Base-by-base conservation (phyloP, 2,113 vertebrate species). In the Microtus pennsylvanicus region DNA sequence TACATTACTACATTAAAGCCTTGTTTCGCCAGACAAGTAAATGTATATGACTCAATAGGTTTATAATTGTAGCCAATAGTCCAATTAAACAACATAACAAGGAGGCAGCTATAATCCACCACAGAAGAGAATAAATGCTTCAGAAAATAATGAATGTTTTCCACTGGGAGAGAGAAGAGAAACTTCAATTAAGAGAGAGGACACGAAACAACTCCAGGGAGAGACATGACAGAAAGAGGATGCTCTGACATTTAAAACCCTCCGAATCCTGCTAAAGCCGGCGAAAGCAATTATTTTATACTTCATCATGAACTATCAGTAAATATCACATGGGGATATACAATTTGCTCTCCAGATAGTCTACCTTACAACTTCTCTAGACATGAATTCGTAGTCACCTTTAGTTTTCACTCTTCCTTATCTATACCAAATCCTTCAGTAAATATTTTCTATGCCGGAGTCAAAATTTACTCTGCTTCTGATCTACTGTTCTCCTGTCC, bases 81-180 rank as follows among this genome's bases (percentile, higher is more conserved):
- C 82, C 76, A 90, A 95, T 87, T 96, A 96, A 76, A 93, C 80
- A 93, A 65, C 89, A 93, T 50, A n/a, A 42, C 45, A 2, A 94
- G 19, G 38, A 94, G 38, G 87, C 33, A 92, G 38, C 35, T 81
- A 87, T 80, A 94, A 91, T 70, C 76, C 63, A 83, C n/a, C 72
- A 87, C 8, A 95, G 42, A 35, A 75, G 75, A n/a, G 26, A 22
- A 47, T 83, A 87, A 87, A 96, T 38, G 30, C 63, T 96, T 80
- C 55, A 69, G 63, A 82, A 94, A 77, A 90, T 45, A 81, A 89
- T 9, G 82, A 16, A 87, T 80, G 67, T 89, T 89, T 74, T 75
- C 50, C 69, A 61, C 52, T 61, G 70, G 70, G 70, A 89, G n/a
- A 75, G 52, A 89, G 52, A 89, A 89, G 24, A 75, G n/a, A 58